phyloP scores from a whole-genome alignment of 2,797 vertebrate genomes.

The Pseudotriccus pelzelni region DNA sequence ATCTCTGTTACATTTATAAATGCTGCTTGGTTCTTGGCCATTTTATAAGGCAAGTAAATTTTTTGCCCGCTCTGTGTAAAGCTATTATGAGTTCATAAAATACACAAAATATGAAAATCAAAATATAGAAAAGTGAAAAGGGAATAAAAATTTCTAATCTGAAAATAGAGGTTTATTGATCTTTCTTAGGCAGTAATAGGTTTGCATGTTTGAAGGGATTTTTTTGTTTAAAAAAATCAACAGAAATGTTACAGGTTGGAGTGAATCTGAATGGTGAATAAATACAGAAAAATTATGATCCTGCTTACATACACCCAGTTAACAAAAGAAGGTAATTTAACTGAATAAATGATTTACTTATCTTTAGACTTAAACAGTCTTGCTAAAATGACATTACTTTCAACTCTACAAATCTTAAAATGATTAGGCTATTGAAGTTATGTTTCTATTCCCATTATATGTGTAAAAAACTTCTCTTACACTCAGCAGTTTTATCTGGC shows the following conservation, averaged over 20 bases:
- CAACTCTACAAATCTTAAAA: neutral
- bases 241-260: neutral
- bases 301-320: neutral
- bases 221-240: neutral
- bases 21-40: neutral
- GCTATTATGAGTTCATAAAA: neutral
- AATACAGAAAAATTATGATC: neutral
- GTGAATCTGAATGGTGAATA: neutral
- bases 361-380: neutral
- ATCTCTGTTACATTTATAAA: neutral
- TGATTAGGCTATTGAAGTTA: neutral
- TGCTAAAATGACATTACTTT: neutral
- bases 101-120: neutral
- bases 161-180: neutral
- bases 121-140: neutral
- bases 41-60: neutral
- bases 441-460: neutral
- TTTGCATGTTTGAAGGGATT: neutral
- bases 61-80: neutral
- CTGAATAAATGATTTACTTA: neutral
- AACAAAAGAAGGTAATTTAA: neutral
- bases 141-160: neutral
- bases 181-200: neutral
- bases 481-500: neutral
- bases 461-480: neutral